Conservation (phyloP, 30 jellyfish, hydroid and myxozoan species). For the Pseudorhiza aurosa region DNA sequence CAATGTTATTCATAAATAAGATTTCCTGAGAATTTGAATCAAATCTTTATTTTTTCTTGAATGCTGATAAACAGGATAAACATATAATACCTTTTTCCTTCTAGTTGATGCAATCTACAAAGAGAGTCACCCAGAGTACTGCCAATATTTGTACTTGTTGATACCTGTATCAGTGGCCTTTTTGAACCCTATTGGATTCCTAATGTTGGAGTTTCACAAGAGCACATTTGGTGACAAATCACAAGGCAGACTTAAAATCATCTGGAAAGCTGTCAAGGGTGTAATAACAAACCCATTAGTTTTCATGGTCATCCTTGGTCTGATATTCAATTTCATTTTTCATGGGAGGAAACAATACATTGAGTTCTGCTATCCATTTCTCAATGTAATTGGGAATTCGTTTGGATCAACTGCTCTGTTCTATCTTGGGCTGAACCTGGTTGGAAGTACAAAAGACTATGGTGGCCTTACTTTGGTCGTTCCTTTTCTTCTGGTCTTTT, state of each 20-base stretch:
- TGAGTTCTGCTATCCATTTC: slow-evolving; percentile 34
- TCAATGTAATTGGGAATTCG: slow-evolving; percentile 58
- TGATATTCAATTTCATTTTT: slow-evolving; percentile 45
- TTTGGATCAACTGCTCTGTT: slow-evolving; percentile 92
- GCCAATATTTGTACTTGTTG: slow-evolving; percentile 76
- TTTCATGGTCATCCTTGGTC: slow-evolving; percentile 80
- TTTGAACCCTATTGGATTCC: slow-evolving; percentile 85
- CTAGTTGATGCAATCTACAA: slow-evolving; percentile 77
- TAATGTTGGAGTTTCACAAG: slow-evolving; percentile 80
- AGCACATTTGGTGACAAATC: slow-evolving; percentile 16
- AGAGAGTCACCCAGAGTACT: slow-evolving; percentile 57
- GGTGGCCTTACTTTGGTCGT: slow-evolving; percentile 61
- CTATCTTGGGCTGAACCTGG: slow-evolving; percentile 79
- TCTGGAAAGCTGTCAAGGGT: slow-evolving; percentile 66
- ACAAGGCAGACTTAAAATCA: slow-evolving; percentile 17
- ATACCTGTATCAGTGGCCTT: slow-evolving; percentile 85
- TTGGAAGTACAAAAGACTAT: slow-evolving; percentile 37
- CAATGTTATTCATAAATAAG: no score
- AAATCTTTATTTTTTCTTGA: no score
- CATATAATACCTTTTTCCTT: background rate
- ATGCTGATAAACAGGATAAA: no score
- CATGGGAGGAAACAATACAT: slow-evolving; percentile 8
- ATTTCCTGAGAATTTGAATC: no score
- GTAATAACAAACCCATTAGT: slow-evolving; percentile 83
- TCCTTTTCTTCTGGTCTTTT: slow-evolving; percentile 66